Evolutionary conservation across 1,140 invertebrate species (phyloP), one percentile per base, ranked within the genome.

Genomic region (Trialeurodes vaporariorum): DNA sequence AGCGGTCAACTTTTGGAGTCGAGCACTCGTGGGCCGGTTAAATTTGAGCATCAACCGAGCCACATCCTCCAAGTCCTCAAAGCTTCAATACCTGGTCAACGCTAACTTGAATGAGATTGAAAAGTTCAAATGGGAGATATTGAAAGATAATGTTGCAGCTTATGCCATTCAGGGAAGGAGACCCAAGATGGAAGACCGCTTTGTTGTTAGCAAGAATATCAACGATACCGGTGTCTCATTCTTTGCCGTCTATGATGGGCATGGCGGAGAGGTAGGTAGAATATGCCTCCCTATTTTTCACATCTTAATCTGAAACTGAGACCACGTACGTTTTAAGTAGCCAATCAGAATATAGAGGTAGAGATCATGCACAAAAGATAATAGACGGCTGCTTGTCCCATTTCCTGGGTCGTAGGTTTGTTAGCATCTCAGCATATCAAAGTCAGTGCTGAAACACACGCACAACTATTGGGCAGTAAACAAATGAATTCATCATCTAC

Each of bases 191-290:
- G 94, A 96, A 83, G 94, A 97, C 79, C 84, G 93, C 71, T 93
- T 92, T 77, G 89, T 90, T 59, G 84, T 92, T 34, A 85, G 90
- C 69, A 84, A 88, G 75, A 87, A 92, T 73, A 85, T 89, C 27
- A 85, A 87, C 72, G 81, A 85, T 67, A 87, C 86, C 24, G 87
- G 86, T 25, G 86, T 94, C 64, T 88, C 90, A 1, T 81, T 96
- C 61, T 96, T 92, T 82, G 93, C 92, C 58, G 86, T 96, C 66
- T 96, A 96, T 79, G 94, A 97, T 82, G 94, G 94, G 0, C 94
- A 97, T 79, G 94, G 94, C 65, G 94, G 94, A 63, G 91, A 95
- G 79, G 87, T 88, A 80, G 76, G 72, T 69, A 64, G n/a, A n/a
- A n/a, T n/a, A n/a, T n/a, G n/a, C n/a, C n/a, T n/a, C n/a, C n/a